These are phyloP conservation scores for Oostethus manadensis DNA, from an alignment of 2,113 vertebrate species.

Conservation along the genomic window DNA sequence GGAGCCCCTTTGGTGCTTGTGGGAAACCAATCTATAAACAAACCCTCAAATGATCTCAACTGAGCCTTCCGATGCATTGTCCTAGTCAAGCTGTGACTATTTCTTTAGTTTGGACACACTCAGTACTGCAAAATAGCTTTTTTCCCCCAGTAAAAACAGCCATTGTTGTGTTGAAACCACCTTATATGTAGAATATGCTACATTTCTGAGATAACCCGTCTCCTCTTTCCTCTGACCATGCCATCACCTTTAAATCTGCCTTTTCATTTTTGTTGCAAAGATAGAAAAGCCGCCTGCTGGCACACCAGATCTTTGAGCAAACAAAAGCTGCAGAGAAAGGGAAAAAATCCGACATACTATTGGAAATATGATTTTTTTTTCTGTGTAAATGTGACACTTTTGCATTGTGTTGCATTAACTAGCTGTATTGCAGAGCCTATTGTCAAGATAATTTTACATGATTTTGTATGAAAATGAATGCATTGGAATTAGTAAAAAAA, in stretches of 20 bases:
- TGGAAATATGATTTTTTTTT: conserved; percentile 67
- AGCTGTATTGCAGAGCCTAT: not conserved
- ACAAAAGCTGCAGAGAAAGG: conserved; percentile 72
- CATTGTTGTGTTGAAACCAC: not conserved
- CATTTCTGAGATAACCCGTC: conserved; percentile 62
- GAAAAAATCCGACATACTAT: conserved; percentile 84
- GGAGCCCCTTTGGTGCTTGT: conserved; percentile 57
- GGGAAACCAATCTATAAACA: conserved; percentile 62
- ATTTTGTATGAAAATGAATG: not conserved
- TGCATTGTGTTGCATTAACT: conserved; percentile 6
- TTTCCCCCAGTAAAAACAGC: conserved; percentile 19
- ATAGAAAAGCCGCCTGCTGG: conserved; percentile 87
- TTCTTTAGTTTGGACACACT: conserved; percentile 53
- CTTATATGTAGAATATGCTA: conserved; percentile 5
- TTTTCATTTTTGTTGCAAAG: conserved; percentile 99
- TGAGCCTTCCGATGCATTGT: conserved; percentile 48
- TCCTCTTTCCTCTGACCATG: conserved; percentile 67
- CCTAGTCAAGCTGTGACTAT: conserved; percentile 43
- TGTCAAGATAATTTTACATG: not conserved
- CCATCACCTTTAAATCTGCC: conserved; percentile 99
- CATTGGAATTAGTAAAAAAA: too few species aligned
- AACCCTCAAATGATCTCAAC: conserved; percentile 49
- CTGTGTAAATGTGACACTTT: conserved; percentile 72
- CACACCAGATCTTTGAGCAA: conserved; percentile 95
- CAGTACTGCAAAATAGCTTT: conserved; percentile 50